phyloP scores from a whole-genome alignment of 1,140 invertebrate genomes.

The Arion vulgaris region DNA sequence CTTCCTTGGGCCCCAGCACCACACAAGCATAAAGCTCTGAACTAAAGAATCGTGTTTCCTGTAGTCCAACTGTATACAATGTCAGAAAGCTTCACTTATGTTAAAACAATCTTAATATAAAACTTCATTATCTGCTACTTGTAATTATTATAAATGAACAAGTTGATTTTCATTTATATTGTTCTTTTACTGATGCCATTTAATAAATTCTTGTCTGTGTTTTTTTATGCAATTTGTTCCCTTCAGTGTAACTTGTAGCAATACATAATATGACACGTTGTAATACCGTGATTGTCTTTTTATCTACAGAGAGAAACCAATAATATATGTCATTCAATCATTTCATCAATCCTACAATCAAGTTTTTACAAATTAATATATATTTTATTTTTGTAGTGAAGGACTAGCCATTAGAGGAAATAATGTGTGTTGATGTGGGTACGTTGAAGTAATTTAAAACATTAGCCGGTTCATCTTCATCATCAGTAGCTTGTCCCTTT shows the following conservation, averaged over 20 bases:
- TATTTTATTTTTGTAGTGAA: constrained; percentile 3
- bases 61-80: too few relatives aligned
- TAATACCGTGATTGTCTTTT: background rate
- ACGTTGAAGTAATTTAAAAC: background rate
- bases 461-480: too few relatives aligned
- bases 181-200: background rate
- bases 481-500: too few relatives aligned
- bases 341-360: background rate
- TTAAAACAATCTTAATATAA: too few relatives aligned
- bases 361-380: background rate
- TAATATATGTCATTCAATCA: background rate
- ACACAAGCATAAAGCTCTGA: too few relatives aligned
- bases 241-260: background rate
- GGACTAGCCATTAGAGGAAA: background rate
- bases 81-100: too few relatives aligned
- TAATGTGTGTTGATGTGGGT: background rate
- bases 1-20: too few relatives aligned
- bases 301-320: background rate
- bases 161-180: too few relatives aligned
- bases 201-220: background rate
- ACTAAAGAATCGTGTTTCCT: too few relatives aligned
- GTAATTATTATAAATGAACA: too few relatives aligned
- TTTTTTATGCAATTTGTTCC: background rate
- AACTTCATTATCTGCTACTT: too few relatives aligned
- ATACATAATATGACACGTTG: background rate